Base-by-base conservation (phyloP, 2,113 vertebrate genomes). In the Rhizomys pruinosus region DNA sequence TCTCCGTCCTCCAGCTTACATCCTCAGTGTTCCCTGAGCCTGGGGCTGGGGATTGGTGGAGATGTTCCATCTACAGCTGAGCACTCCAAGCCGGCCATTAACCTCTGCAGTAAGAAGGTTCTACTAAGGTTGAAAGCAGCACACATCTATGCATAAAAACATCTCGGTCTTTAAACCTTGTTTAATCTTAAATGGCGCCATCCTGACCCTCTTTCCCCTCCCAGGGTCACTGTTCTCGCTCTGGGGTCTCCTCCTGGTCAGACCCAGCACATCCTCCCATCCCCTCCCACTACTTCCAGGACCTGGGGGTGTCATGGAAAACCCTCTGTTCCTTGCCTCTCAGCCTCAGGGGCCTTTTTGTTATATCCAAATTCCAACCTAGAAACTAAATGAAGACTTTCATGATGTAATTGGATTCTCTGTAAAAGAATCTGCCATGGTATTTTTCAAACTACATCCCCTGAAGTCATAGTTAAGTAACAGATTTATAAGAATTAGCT, bases 191-290 rank as follows among this genome's bases (percentile, higher is more conserved):
- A 39, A 11, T 1, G 7, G 64, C 37, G 37, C 37, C 32, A 15
- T 64, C n/a, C n/a, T 32, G 22, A n/a, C n/a, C 25, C 34, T 72
- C 37, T 77, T 15, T 27, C 39, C 71, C 71, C 23, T 12, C 17
- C 1, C 37, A 4, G 15, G 17, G 42, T 37, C 20, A 34, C 59
- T 59, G 25, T 7, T 22, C 12, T 85, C 19, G 47, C 15, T 2
- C 63, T 13, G 29, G 25, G 69, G 20, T 2, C 63, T 39, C 20
- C 81, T 68, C 22, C 22, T 61, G 39, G 10, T 47, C 20, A 80
- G 2, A 66, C 20, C 55, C 37, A 15, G 19, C 7, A 47, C 1
- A 0, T 27, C 4, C 1, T 68, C 59, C 34, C 9, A 8, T 17
- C 57, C 57, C 57, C 57, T 34, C 7, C 2, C 13, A 25, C 2